A percentile compares a stretch with the other conserved stretches of the same genome.
phyloP scores from a whole-genome alignment of 1,140 invertebrate genomes.

The Drosophila prosaltans region DNA sequence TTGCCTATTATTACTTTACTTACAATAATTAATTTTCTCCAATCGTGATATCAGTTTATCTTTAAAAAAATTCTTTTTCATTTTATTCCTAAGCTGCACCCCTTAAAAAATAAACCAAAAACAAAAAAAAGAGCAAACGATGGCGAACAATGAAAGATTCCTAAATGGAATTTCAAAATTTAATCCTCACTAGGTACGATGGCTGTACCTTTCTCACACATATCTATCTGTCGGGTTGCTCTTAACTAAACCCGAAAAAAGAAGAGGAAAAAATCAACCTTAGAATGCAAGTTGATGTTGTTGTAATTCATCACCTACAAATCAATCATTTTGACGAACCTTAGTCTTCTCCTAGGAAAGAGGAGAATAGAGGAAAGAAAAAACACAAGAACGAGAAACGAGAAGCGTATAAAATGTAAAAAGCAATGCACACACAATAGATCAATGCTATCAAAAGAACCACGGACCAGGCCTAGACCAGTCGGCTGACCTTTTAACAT shows the following conservation, averaged over 20 bases:
- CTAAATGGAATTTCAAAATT: slow-evolving; percentile 76
- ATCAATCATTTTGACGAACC: slow-evolving; percentile 83
- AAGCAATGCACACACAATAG: slow-evolving; percentile 73
- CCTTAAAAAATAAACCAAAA: slow-evolving; percentile 14
- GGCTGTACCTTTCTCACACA: slow-evolving; percentile 65
- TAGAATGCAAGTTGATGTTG: slow-evolving; percentile 61
- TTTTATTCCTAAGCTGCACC: slow-evolving; percentile 40
- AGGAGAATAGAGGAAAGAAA: slow-evolving; percentile 26
- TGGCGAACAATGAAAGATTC: slow-evolving; percentile 61
- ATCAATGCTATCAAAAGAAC: slow-evolving; percentile 74
- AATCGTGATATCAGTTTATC: slow-evolving; percentile 74
- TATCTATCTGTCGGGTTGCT: slow-evolving; percentile 26
- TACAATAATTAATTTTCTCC: slow-evolving; percentile 75
- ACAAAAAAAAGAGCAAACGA: slow-evolving; percentile 62
- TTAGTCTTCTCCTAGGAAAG: slow-evolving; percentile 59
- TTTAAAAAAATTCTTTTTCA: slow-evolving; percentile 41
- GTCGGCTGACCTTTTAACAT: slow-evolving; percentile 76
- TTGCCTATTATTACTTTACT: slow-evolving; percentile 38
- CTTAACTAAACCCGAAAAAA: slow-evolving; percentile 51
- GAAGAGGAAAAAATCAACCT: slow-evolving; percentile 23
- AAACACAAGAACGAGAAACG: slow-evolving; percentile 33
- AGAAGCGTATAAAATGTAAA: slow-evolving; percentile 72
- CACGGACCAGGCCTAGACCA: slow-evolving; percentile 27
- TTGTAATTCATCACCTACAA: slow-evolving; percentile 83
- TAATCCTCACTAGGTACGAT: slow-evolving; percentile 69